Evolutionary conservation across 2,888 invertebrate species (phyloP).

Genomic region (Folsomia manolachei): DNA sequence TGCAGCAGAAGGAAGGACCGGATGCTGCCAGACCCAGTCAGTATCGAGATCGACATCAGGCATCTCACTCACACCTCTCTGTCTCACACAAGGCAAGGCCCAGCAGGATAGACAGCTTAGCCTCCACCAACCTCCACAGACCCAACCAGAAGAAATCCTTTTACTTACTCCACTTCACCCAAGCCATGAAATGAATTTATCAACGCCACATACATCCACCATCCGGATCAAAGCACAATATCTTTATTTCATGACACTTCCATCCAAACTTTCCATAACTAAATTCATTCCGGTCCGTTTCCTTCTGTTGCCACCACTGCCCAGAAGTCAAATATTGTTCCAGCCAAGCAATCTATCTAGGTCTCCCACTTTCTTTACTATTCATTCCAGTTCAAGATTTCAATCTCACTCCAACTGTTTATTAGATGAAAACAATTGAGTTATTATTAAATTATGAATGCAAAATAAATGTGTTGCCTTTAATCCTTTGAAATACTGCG

Average conservation of each 20-base stretch:
- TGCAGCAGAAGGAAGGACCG: background rate
- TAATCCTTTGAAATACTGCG: too few relatives aligned
- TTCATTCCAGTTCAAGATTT: too few relatives aligned
- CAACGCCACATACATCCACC: constrained; percentile 5
- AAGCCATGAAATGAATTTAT: constrained; percentile 8
- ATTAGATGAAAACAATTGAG: too few relatives aligned
- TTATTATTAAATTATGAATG: too few relatives aligned
- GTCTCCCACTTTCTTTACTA: too few relatives aligned
- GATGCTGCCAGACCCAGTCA: background rate
- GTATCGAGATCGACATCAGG: background rate
- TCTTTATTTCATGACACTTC: constrained; percentile 17
- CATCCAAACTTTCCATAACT: constrained; percentile 8
- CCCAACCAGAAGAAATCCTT: constrained; percentile 2
- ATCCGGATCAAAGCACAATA: constrained; percentile 14
- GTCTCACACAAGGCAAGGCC: too few relatives aligned
- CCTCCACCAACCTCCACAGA: background rate
- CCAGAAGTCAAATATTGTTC: background rate
- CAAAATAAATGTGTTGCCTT: too few relatives aligned
- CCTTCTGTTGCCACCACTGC: background rate
- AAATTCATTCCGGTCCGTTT: background rate
- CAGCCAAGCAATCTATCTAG: too few relatives aligned
- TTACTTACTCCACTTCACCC: background rate
- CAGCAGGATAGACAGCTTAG: too few relatives aligned
- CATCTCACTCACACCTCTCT: background rate
- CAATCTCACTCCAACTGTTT: too few relatives aligned